phyloP scores from a whole-genome alignment of 2,797 vertebrate genomes.

The Mus spretus region DNA sequence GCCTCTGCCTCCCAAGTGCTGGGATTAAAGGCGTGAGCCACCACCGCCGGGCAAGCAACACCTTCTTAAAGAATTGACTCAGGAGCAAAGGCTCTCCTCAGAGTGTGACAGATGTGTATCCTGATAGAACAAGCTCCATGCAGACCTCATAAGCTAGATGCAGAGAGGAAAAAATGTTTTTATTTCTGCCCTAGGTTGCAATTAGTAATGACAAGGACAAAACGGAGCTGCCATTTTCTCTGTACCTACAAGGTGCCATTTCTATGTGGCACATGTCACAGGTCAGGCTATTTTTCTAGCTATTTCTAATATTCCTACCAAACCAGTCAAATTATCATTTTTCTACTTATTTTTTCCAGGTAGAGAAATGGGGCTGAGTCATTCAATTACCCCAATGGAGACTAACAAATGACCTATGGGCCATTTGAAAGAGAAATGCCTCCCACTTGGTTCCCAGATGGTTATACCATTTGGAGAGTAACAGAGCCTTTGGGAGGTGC shows the following conservation, averaged over 20 bases:
- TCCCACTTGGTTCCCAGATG: background rate
- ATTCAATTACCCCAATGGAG: background rate
- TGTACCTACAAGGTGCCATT: too few relatives aligned
- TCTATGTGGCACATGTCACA: background rate
- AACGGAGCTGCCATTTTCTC: background rate
- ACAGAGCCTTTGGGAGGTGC: background rate
- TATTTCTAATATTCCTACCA: background rate
- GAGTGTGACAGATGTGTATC: background rate
- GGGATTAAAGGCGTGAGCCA: too few relatives aligned
- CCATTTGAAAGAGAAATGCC: background rate
- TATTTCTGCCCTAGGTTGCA: background rate
- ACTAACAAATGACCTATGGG: background rate
- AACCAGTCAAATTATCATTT: background rate
- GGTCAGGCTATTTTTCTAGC: background rate
- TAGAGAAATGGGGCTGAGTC: background rate
- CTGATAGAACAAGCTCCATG: fast-evolving
- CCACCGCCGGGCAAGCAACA: fast-evolving
- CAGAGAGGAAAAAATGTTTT: background rate
- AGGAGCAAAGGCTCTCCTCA: background rate
- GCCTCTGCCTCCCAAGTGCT: too few relatives aligned
- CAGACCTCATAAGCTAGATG: fast-evolving
- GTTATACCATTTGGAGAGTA: background rate
- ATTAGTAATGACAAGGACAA: background rate
- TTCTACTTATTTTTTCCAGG: background rate
- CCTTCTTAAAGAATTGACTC: background rate